Percentiles rank a stretch among this genome's conserved stretches.
Conservation (phyloP, 2,797 vertebrate genomes). For the Poeciliopsis presidionis region DNA sequence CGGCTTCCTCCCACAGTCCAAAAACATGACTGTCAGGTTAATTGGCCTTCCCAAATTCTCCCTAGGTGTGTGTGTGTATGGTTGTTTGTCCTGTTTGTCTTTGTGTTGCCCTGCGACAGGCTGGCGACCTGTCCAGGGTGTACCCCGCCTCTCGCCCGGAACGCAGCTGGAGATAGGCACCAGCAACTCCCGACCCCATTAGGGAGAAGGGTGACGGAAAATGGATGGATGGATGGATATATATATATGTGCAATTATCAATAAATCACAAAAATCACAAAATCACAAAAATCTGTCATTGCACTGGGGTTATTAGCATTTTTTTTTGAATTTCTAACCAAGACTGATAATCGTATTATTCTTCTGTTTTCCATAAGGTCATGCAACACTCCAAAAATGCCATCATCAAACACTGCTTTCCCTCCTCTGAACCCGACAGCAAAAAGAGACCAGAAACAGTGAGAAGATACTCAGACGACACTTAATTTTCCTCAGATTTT, state of each 20-base stretch:
- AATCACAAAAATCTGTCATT: background rate
- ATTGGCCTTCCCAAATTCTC: too few species aligned
- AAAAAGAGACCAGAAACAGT: conserved; percentile 91
- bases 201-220: too few species aligned
- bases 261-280: background rate
- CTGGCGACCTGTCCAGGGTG: too few species aligned
- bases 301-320: background rate
- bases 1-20: too few species aligned
- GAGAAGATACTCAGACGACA: conserved; percentile 25
- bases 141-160: too few species aligned
- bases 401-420: conserved; percentile 90
- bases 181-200: too few species aligned
- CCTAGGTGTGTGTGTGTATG: too few species aligned
- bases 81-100: too few species aligned
- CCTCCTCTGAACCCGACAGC: conserved; percentile 84
- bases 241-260: background rate
- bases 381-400: conserved; percentile 88
- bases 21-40: too few species aligned
- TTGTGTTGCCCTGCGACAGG: too few species aligned
- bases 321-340: background rate
- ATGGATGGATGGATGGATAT: too few species aligned
- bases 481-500: background rate
- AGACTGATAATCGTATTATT: background rate
- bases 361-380: conserved; percentile 77
- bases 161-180: too few species aligned